Base-by-base conservation (phyloP, 2,113 vertebrate genomes). In the Aythya baeri region DNA sequence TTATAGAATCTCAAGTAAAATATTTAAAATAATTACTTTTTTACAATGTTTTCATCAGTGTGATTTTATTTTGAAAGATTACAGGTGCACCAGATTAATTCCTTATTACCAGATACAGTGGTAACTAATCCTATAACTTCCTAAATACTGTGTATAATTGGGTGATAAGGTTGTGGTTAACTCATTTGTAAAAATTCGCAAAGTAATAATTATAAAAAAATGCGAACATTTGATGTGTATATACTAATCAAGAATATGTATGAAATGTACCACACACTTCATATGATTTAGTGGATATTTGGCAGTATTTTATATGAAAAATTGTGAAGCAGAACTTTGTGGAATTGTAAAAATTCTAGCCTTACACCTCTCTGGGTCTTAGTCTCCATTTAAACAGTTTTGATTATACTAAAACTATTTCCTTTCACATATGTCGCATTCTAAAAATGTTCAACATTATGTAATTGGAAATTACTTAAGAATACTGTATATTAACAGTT, bases 11-110 rank as follows among this genome's bases (percentile, higher is more conserved):
- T 58, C 16, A 87, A 86, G 32, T 46, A 25, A 66, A 81, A 78
- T 9, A 81, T 75, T 73, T 66, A 4, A 57, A 88, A 29, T 72
- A 10, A 36, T 80, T 72, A 50, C 50, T 83, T 46, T 83, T 87
- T 44, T 0, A 22, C 41, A 68, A 50, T 67, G 14, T 76, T 59
- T 65, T 83, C 4, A 17, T 91, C 58, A 71, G 6, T 71, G 55
- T 32, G 43, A 62, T 59, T 80, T 86, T 59, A 68, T 93, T 97
- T 96, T 95, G 46, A 61, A 90, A 94, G 80, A 50, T 63, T 78
- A 65, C 54, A 93, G 55, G 74, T 68, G 43, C 17, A 74, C 52
- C 41, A 73, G 27, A 82, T 43, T 89, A 86, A 89, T 94, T 91
- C 31, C 75, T 83, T 86, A 54, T 88, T 88, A 88, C 23, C 68